Base-by-base conservation (phyloP, 2,113 vertebrate genomes). In the Xenopus laevis region DNA sequence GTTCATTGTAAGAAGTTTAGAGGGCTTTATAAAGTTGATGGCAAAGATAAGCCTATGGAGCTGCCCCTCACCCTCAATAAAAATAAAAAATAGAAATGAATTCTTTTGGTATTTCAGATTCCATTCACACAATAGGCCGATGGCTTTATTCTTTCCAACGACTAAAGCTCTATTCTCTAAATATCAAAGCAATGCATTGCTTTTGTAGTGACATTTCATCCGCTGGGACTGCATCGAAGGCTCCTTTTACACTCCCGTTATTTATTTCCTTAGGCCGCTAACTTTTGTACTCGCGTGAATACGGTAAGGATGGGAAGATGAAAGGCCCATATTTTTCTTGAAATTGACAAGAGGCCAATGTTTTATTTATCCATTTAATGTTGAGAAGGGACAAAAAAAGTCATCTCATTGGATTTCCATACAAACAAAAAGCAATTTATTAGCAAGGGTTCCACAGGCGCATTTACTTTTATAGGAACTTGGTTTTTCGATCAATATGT, bases 161-260 rank as follows among this genome's bases (percentile, higher is more conserved):
- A 75, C 68, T 75, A 68, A 61, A 57, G 52, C 68, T 75, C 72
- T 68, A 75, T 75, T 72, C 71, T 78, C 7, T 47, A n/a, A 57
- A 62, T 63, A 68, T 73, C 71, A 78, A 78, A 78, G 65, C 17
- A 15, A 44, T 16, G 9, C 59, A 68, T 61, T 62, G 46, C 64
- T 78, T 78, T 78, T 78, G 70, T 78, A 63, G 58, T 72, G 65
- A 68, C 71, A 68, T 72, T 63, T 78, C 33, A 68, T 78, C 58
- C 70, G n/a, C 45, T 1, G 71, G 77, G 77, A 78, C 68, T 72
- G 70, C 17, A 68, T 68, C 61, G 57, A 30, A 52, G 65, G 44
- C 45, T 52, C 65, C 68, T 63, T 65, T 57, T 13, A 40, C 64
- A 9, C 33, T 9, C 2, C 2, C 33, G 33, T 40, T 40, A 40